These are phyloP conservation scores for human DNA, from an alignment of 2,113 vertebrate genomes.

Conservation along the genomic window DNA sequence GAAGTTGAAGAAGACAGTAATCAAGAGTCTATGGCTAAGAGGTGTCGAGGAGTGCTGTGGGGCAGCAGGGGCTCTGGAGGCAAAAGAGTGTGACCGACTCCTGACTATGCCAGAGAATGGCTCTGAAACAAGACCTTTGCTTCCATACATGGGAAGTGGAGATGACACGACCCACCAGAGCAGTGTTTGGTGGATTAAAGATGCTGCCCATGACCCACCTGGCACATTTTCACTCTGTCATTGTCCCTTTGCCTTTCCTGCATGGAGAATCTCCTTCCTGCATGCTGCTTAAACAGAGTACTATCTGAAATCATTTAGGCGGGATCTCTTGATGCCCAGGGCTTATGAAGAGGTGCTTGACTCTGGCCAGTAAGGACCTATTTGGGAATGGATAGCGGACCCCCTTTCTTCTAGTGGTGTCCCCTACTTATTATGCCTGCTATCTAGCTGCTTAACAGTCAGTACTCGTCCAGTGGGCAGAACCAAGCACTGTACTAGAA, in stretches of 20 bases:
- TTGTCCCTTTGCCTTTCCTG: neutral
- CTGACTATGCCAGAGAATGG: neutral
- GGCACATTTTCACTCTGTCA: neutral
- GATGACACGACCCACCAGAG: too few relatives aligned
- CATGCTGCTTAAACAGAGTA: neutral
- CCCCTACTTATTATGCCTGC: neutral
- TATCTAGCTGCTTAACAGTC: neutral
- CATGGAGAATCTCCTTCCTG: neutral
- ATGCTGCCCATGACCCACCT: rapidly evolving
- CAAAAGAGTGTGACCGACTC: too few relatives aligned
- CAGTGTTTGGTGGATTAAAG: rapidly evolving
- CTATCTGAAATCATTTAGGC: neutral
- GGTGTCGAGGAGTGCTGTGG: too few relatives aligned
- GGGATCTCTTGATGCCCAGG: neutral
- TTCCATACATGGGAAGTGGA: neutral
- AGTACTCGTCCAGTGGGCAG: neutral
- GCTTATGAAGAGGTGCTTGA: neutral
- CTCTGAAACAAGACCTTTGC: neutral
- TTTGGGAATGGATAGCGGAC: neutral
- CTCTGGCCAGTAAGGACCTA: neutral
- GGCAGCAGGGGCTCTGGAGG: too few relatives aligned
- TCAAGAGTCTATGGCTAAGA: rapidly evolving
- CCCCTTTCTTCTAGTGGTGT: neutral
- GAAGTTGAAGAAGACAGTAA: neutral
- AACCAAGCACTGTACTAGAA: neutral